phyloP scores from a whole-genome alignment of 2,888 invertebrate species.

The Tachina lurida region DNA sequence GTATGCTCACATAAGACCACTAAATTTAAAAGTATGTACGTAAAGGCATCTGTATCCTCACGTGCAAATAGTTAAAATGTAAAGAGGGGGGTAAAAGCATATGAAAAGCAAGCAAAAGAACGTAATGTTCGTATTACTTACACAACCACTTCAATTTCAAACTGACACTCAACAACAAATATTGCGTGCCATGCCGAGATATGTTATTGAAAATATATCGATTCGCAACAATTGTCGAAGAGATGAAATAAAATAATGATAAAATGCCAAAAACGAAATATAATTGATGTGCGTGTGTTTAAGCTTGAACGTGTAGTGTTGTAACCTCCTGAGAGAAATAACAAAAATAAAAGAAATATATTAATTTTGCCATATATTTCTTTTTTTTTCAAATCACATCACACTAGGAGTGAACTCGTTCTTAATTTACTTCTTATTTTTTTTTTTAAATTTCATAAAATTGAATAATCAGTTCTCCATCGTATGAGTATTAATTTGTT shows the following conservation, averaged over 20 bases:
- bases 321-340: constrained; percentile 50
- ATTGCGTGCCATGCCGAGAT: constrained; percentile 70
- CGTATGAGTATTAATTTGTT: constrained; percentile 80
- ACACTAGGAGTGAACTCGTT: constrained; percentile 6
- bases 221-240: constrained; percentile 68
- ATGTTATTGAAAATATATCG: constrained; percentile 68
- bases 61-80: background rate
- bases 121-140: constrained; percentile 24
- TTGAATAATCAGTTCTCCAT: constrained; percentile 80
- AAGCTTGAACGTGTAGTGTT: constrained; percentile 35
- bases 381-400: constrained; percentile 38
- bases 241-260: constrained; percentile 68
- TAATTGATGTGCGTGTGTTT: constrained; percentile 67
- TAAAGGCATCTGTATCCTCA: background rate
- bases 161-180: constrained; percentile 69
- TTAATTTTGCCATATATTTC: constrained; percentile 41
- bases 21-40: background rate
- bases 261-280: constrained; percentile 66
- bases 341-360: constrained; percentile 47
- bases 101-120: constrained; percentile 10
- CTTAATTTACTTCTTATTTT: constrained; percentile 13
- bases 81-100: too few species aligned
- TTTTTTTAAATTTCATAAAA: constrained; percentile 72
- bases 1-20: background rate
- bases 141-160: constrained; percentile 57